Base-by-base conservation (phyloP, 2,888 invertebrate genomes). In the Callimorpha dominula region DNA sequence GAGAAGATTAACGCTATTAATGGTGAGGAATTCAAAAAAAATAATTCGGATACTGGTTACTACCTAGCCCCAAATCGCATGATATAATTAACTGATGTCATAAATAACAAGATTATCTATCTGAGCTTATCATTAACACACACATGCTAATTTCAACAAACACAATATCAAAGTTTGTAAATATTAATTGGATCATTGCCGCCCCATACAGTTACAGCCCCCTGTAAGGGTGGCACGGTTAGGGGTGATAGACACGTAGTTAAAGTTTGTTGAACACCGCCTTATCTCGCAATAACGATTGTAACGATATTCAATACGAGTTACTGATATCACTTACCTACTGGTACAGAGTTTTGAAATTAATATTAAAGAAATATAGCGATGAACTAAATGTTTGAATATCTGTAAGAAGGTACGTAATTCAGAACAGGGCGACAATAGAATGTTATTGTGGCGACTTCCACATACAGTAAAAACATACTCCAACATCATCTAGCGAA, bases 181-280 rank as follows among this genome's bases (percentile, higher is more conserved):
- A 68, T 72, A 72, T 72, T 72, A 72, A 72, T 72, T 72, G 68
- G 64, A 68, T 64, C 63, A 64, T 64, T 40, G 52, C 46, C 42
- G 68, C 72, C 72, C 72, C n/a, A 52, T 63, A 40, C 46, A 11
- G 31, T 57, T 68, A 17, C 50, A 52, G 68, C 72, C 79, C 81
- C 74, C 15, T 64, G 60, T 68, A 57, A 77, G 79, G 57, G 54
- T 52, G 68, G 68, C 50, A 31, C 49, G 60, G 8, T 6, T 3
- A 73, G 72, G 75, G 75, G 71, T 69, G 77, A 79, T 77, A 70
- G 81, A 74, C 83, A 83, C 77, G 69, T 81, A 70, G 75, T 79
- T 75, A 77, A 75, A 76, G 49, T 78, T 71, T 72, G 74, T 76
- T 73, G 71, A 75, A 76, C 76, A 78, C 68, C 65, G 64, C n/a